These are phyloP conservation scores for Ochropacha duplaris DNA, from an alignment of 2,888 invertebrate species.

Conservation along the genomic window DNA sequence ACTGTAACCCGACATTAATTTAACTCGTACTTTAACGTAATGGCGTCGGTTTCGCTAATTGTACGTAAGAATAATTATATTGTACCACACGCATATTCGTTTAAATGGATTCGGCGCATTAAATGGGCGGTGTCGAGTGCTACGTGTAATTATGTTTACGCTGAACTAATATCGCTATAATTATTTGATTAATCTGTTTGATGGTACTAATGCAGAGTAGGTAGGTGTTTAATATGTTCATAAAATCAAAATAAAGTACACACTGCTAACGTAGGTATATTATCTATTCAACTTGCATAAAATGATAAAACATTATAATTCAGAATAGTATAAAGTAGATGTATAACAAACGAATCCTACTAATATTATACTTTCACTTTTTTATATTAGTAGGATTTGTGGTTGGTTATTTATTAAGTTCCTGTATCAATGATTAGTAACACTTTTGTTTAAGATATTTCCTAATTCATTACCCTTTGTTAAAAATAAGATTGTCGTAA, in stretches of 20 bases:
- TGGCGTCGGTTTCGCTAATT: constrained; percentile 81
- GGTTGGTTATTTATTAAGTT: too few relatives aligned
- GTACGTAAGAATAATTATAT: constrained; percentile 78
- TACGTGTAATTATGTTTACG: constrained; percentile 32
- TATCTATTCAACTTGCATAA: too few relatives aligned
- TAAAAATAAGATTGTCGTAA: too few relatives aligned
- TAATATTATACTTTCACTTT: too few relatives aligned
- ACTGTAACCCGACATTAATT: constrained; percentile 80
- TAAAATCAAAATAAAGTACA: background rate
- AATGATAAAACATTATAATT: too few relatives aligned
- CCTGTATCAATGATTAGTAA: too few relatives aligned
- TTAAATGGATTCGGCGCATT: constrained; percentile 71
- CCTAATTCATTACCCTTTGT: too few relatives aligned
- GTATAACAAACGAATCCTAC: too few relatives aligned
- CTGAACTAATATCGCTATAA: constrained; percentile 23
- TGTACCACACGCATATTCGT: constrained; percentile 63
- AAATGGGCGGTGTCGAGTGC: constrained; percentile 51
- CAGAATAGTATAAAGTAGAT: too few relatives aligned
- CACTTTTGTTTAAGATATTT: too few relatives aligned
- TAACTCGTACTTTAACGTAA: constrained; percentile 76
- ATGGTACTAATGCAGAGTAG: background rate
- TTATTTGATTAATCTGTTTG: background rate
- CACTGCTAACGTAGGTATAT: background rate
- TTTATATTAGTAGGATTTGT: too few relatives aligned
- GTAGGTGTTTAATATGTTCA: background rate